Conservation (phyloP, 2,113 vertebrate species). For the Bucco capensis region DNA sequence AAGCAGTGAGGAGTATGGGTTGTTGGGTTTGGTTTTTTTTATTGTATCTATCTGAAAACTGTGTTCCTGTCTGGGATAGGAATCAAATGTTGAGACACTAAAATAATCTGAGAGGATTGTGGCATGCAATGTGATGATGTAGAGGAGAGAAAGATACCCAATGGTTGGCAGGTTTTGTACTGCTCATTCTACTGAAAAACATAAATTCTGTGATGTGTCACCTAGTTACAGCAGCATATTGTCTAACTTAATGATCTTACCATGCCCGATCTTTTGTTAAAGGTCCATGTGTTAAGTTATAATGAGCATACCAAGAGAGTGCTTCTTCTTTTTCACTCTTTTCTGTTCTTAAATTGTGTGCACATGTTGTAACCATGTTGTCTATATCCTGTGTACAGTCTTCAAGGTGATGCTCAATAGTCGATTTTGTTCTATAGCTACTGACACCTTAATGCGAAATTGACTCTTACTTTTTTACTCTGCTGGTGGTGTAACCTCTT, state of each 20-base stretch:
- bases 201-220: background rate
- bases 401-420: background rate
- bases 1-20: background rate
- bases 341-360: background rate
- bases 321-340: background rate
- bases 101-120: background rate
- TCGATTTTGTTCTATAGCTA: background rate
- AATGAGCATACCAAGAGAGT: background rate
- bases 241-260: background rate
- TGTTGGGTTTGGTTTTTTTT: too few species aligned
- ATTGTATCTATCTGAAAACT: background rate
- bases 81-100: background rate
- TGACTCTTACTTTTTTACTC: background rate
- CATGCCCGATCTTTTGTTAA: background rate
- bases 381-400: background rate
- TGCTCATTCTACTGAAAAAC: background rate
- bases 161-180: background rate
- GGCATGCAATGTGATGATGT: background rate
- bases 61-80: background rate
- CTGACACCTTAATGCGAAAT: background rate
- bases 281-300: background rate
- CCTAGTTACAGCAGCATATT: background rate
- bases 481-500: background rate
- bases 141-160: background rate
- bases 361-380: background rate